Percentiles rank a stretch among this genome's conserved stretches.
These are phyloP conservation scores for Prietella phreatophila DNA, from an alignment of 2,113 vertebrate genomes.

Conservation along the genomic window DNA sequence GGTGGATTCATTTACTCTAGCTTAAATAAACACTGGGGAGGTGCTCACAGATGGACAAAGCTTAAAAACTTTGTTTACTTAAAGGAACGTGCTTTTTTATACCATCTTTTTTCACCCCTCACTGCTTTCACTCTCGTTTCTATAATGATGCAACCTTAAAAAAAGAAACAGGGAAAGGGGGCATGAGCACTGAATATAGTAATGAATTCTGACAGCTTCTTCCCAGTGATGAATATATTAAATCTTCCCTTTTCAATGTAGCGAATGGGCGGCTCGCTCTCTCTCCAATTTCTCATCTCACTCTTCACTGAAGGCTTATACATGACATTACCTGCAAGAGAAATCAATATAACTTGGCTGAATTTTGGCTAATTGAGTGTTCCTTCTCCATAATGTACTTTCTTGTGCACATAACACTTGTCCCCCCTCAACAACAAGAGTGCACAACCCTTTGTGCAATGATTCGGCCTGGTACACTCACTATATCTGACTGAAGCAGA, in stretches of 20 bases:
- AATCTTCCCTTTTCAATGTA: slow-evolving; percentile 60
- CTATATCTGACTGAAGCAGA: background rate
- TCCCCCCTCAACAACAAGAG: slow-evolving; percentile 60
- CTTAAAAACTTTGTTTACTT: slow-evolving; percentile 58
- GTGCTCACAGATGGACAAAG: slow-evolving; percentile 58
- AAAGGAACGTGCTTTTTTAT: slow-evolving; percentile 46
- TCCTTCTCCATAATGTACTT: slow-evolving; percentile 55
- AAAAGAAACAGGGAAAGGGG: slow-evolving; percentile 1
- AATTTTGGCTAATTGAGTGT: background rate
- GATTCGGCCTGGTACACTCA: slow-evolving; percentile 54
- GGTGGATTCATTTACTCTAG: slow-evolving; percentile 11
- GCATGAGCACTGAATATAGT: slow-evolving; percentile 53
- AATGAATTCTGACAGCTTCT: slow-evolving; percentile 66
- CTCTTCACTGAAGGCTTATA: slow-evolving; percentile 43
- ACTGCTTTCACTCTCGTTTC: background rate
- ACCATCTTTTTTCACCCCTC: slow-evolving; percentile 20
- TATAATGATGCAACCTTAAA: slow-evolving; percentile 39
- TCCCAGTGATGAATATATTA: slow-evolving; percentile 66
- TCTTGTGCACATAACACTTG: slow-evolving; percentile 75
- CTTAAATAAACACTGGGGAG: slow-evolving; percentile 44
- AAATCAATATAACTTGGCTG: slow-evolving; percentile 58
- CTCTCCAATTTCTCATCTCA: slow-evolving; percentile 5
- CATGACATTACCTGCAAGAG: slow-evolving; percentile 52
- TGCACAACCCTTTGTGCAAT: slow-evolving; percentile 64
- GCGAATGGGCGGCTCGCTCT: slow-evolving; percentile 20